Base-by-base conservation (phyloP, 2,113 vertebrate species). In the Pterocles burchelli region DNA sequence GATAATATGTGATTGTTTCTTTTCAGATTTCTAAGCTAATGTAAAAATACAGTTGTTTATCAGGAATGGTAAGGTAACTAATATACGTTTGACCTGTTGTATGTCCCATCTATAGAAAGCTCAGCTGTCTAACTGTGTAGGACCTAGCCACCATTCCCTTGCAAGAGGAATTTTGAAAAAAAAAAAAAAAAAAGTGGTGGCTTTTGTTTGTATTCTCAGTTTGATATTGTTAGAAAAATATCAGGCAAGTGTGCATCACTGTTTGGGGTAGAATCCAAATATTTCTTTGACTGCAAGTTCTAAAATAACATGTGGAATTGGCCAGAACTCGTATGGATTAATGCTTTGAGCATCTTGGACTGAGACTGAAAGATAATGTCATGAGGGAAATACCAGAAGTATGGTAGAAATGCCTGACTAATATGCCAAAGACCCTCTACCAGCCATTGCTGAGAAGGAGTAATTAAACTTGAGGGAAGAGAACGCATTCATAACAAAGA, bases 171-270 rank as follows among this genome's bases (percentile, higher is more conserved):
- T 25, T 45, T 5, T 9, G 51, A 79, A 57, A 51, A 43, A n/a
- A 13, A 5, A 29, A 17, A 45, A 25, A 33, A 19, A n/a, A n/a
- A n/a, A n/a, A n/a, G 3, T 20, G 16, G 4, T 31, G 8, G 1
- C 0, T 63, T 80, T 68, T 76, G 4, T 45, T 90, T 82, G 3
- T 11, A 41, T 46, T 89, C 4, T 26, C 2, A 26, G 17, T 62
- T 43, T 38, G 4, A 61, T 58, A 43, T 74, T 51, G 1, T 33
- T 52, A 62, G 14, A 66, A 62, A 63, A 61, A 51, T 13, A 36
- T 7, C n/a, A 71, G 13, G 0, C 6, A 83, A 46, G 1, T 9
- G 0, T 41, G 1, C 7, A 46, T 55, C 36, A n/a, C 3, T 11
- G 0, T 54, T 89, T 41, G 17, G 1, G 1, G 4, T 59, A 79